These are phyloP conservation scores for Rotaria sp. DNA, from an alignment of 2,888 invertebrate species.

Conservation along the genomic window DNA sequence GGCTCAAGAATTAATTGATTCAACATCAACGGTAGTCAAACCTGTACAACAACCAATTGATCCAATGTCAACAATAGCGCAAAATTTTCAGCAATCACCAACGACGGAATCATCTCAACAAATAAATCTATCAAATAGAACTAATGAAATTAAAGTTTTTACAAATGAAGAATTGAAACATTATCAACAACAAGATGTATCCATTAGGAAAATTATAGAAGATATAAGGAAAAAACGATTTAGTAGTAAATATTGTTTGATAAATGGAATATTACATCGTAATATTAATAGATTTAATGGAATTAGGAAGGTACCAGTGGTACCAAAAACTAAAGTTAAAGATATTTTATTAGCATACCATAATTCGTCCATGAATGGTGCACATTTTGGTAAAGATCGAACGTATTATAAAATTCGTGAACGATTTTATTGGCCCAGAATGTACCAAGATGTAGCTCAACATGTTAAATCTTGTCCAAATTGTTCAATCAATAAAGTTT, in stretches of 20 bases:
- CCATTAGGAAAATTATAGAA: background rate
- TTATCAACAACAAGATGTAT: background rate
- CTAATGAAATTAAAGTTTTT: background rate
- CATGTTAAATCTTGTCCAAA: conserved; percentile 1
- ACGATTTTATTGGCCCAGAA: conserved; percentile 21
- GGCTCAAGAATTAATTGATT: too few relatives aligned
- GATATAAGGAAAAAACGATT: background rate
- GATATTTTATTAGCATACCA: conserved; percentile 23
- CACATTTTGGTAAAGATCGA: conserved; percentile 28
- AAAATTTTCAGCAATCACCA: too few relatives aligned
- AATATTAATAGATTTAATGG: background rate
- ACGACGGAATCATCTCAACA: background rate
- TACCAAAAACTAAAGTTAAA: background rate
- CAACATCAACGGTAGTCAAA: too few relatives aligned
- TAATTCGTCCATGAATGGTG: background rate
- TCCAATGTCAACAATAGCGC: too few relatives aligned
- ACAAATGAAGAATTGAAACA: background rate
- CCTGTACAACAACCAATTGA: too few relatives aligned
- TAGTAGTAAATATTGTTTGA: background rate
- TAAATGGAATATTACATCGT: background rate
- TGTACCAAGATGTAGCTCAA: conserved; percentile 11
- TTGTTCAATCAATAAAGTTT: conserved; percentile 19
- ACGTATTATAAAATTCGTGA: conserved; percentile 2
- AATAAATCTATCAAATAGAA: background rate
- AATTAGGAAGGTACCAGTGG: background rate